These are phyloP conservation scores for Contarinia nasturtii DNA, from an alignment of 1,140 invertebrate species.

Conservation along the genomic window DNA sequence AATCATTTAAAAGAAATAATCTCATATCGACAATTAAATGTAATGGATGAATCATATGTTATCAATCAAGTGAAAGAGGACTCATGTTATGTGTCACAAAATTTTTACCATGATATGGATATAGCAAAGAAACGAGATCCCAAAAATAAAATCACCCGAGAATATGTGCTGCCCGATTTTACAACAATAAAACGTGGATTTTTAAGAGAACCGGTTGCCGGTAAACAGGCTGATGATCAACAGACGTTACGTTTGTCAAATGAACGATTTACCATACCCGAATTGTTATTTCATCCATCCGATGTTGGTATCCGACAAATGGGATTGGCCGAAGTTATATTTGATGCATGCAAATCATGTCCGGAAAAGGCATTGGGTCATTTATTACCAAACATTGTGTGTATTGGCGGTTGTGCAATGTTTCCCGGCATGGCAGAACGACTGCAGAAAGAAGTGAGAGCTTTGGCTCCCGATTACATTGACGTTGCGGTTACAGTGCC, in stretches of 20 bases:
- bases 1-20: constrained; percentile 97
- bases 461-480: constrained; percentile 53
- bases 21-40: constrained; percentile 91
- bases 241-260: constrained; percentile 79
- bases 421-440: constrained; percentile 73
- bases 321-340: constrained; percentile 82
- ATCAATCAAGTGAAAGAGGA: constrained; percentile 99
- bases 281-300: constrained; percentile 86
- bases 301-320: constrained; percentile 89
- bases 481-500: constrained; percentile 53
- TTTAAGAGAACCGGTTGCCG: background rate
- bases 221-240: constrained; percentile 36
- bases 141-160: constrained; percentile 50
- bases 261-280: constrained; percentile 82
- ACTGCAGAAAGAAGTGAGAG: constrained; percentile 60
- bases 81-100: constrained; percentile 77
- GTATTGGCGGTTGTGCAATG: constrained; percentile 75
- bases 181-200: constrained; percentile 59
- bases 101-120: constrained; percentile 74
- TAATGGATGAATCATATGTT: constrained; percentile 98
- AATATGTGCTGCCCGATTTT: constrained; percentile 94
- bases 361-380: constrained; percentile 62
- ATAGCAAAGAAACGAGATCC: constrained; percentile 39
- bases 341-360: constrained; percentile 49
- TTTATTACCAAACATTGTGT: constrained; percentile 71